These are phyloP conservation scores for Xanthia togata DNA, from an alignment of 2,888 invertebrate genomes.

Conservation along the genomic window DNA sequence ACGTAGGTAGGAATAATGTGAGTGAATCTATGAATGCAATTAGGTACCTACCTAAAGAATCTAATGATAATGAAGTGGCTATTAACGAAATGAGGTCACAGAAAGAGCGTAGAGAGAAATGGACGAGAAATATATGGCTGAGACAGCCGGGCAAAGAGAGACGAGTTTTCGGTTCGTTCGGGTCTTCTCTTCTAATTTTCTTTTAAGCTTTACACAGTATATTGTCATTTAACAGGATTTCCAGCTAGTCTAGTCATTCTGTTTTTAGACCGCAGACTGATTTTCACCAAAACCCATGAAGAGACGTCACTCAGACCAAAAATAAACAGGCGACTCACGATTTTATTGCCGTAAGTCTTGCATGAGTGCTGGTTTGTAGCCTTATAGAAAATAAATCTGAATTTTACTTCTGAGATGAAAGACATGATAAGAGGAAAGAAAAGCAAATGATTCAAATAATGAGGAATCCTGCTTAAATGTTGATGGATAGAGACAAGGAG, in stretches of 20 bases:
- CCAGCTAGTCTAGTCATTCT: not conserved
- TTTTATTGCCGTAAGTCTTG: slow-evolving; percentile 16
- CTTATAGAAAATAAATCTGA: not conserved
- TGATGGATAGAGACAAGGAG: not conserved
- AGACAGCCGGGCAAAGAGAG: not conserved
- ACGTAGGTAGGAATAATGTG: slow-evolving; percentile 24
- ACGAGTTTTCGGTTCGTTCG: not conserved
- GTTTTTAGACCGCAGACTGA: not conserved
- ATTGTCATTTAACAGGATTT: not conserved
- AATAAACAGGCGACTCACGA: slow-evolving; percentile 22
- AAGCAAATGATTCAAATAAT: not conserved
- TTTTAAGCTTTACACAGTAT: not conserved
- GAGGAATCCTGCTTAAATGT: not conserved
- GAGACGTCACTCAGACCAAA: slow-evolving; percentile 7
- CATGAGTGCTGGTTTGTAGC: not conserved
- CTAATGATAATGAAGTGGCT: not conserved
- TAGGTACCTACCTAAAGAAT: not conserved
- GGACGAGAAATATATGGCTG: not conserved
- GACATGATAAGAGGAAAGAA: no score
- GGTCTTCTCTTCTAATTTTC: not conserved
- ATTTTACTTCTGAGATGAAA: slow-evolving; percentile 4
- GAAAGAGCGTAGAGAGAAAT: not conserved
- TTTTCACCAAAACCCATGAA: slow-evolving; percentile 3
- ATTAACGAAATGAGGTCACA: slow-evolving; percentile 6
- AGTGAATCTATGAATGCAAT: slow-evolving; percentile 9